phyloP scores from a whole-genome alignment of 2,797 vertebrate species.

The Melanotaenia trifasciata region DNA sequence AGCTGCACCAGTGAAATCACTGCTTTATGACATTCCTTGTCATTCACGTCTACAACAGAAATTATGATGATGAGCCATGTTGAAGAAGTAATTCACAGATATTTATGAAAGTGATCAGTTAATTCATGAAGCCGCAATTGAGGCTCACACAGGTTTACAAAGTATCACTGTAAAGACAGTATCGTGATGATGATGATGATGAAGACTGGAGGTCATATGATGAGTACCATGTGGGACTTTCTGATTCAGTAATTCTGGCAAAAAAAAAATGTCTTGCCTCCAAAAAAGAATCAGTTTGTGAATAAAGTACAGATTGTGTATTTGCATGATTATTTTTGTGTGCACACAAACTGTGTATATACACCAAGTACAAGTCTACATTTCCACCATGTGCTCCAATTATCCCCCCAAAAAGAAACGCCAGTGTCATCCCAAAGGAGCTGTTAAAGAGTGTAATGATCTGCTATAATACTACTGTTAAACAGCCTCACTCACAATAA shows the following conservation, averaged over 20 bases:
- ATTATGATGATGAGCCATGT: conserved; percentile 30
- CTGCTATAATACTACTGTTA: conserved; percentile 81
- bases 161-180: conserved; percentile 20
- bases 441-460: conserved; percentile 84
- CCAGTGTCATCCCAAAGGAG: conserved; percentile 69
- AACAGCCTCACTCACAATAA: conserved; percentile 80
- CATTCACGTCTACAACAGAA: conserved; percentile 50
- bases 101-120: conserved; percentile 40
- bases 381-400: conserved; percentile 75
- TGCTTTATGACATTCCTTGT: conserved; percentile 66
- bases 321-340: conserved; percentile 47
- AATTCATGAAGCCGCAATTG: neutral
- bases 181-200: conserved; percentile 36
- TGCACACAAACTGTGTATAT: conserved; percentile 35
- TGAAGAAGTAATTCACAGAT: conserved; percentile 40
- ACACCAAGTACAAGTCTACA: conserved; percentile 56
- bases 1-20: conserved; percentile 55
- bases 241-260: conserved; percentile 53
- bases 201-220: conserved; percentile 60
- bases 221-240: conserved; percentile 65
- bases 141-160: neutral
- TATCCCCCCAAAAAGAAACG: conserved; percentile 70
- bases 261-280: conserved; percentile 44
- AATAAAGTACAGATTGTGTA: conserved; percentile 48
- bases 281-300: conserved; percentile 9